phyloP scores from a whole-genome alignment of 2,113 vertebrate species.

The Cranoglanis bouderius region DNA sequence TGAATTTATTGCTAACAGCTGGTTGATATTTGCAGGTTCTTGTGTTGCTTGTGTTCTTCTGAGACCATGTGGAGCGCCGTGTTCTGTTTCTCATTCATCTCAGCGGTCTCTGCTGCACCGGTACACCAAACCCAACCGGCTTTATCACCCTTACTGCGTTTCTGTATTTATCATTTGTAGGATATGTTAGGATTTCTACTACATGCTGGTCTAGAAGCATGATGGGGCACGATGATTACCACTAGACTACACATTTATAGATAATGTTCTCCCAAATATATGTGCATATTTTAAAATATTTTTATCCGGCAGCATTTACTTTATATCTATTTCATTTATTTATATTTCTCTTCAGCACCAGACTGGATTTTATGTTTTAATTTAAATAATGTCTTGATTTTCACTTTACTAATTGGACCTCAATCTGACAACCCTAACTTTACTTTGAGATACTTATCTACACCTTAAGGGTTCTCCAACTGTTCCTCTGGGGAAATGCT shows the following conservation, averaged over 20 bases:
- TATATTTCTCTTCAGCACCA: background rate
- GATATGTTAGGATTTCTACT: background rate
- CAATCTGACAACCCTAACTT: background rate
- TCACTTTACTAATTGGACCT: background rate
- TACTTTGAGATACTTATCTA: background rate
- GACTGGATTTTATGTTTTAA: background rate
- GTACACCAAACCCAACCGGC: background rate
- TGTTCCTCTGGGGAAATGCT: background rate
- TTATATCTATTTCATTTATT: background rate
- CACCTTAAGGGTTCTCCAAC: background rate
- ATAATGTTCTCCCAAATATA: background rate
- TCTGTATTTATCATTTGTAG: background rate
- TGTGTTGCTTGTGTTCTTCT: background rate
- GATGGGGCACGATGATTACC: background rate
- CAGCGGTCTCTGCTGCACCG: slow-evolving; percentile 9
- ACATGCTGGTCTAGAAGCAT: background rate
- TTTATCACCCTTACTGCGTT: background rate
- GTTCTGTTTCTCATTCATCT: slow-evolving; percentile 7
- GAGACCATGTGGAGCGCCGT: background rate
- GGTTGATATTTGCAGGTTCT: slow-evolving; percentile 4
- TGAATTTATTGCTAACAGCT: background rate
- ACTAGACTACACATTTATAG: background rate
- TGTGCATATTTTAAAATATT: background rate
- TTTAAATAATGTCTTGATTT: background rate
- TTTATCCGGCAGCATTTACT: background rate